Conservation (phyloP, 2,888 invertebrate genomes). For the Germaria angustata region DNA sequence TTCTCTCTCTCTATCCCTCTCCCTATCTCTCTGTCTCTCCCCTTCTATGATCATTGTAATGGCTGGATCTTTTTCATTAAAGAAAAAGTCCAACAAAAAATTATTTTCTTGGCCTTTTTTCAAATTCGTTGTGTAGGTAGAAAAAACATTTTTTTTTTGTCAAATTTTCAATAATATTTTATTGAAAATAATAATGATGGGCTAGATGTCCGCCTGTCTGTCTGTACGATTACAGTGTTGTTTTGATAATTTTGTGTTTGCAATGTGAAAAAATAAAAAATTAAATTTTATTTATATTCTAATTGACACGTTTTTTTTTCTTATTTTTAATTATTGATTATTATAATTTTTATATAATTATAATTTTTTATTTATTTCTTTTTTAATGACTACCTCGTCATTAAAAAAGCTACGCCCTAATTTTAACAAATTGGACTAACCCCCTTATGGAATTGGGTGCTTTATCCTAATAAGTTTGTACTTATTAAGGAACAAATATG, state of each 20-base stretch:
- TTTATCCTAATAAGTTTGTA: too few species aligned
- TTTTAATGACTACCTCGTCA: not conserved
- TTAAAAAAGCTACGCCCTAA: too few species aligned
- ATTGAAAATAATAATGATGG: not conserved
- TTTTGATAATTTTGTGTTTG: not conserved
- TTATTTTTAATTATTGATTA: too few species aligned
- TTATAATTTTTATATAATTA: too few species aligned
- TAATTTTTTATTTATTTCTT: not conserved
- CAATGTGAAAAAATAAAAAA: not conserved
- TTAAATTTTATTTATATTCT: not conserved
- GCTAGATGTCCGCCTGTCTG: not conserved
- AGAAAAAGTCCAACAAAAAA: not conserved
- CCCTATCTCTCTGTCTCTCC: too few species aligned
- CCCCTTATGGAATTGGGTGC: too few species aligned
- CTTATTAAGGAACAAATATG: too few species aligned
- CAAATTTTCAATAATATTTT: conserved; percentile 16
- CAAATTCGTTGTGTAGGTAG: conserved; percentile 26
- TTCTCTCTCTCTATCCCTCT: not conserved
- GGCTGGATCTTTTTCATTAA: not conserved
- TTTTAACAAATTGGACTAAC: too few species aligned
- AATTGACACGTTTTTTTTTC: conserved; percentile 24
- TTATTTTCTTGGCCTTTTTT: not conserved
- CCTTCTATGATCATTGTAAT: not conserved
- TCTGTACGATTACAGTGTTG: not conserved
- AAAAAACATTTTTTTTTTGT: not conserved